Evolutionary conservation across 2,888 invertebrate genomes (phyloP), one percentile per base, ranked within the genome.

Genomic region (Vanessa cardui): DNA sequence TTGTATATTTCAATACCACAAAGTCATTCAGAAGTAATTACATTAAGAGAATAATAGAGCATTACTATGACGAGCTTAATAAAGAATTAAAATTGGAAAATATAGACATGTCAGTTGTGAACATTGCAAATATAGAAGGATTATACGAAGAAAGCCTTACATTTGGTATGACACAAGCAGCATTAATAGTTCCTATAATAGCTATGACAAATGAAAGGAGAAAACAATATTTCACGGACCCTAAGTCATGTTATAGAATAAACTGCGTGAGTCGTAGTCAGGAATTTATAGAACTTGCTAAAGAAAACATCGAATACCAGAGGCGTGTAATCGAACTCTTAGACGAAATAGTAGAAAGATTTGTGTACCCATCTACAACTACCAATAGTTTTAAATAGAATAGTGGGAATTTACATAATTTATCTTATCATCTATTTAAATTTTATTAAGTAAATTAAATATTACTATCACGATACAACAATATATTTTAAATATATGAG

Each of bases 1-100:
- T 94, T 15, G 78, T 95, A 46, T 94, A 93, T 77, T 86, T 95
- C n/a, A 94, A 94, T 75, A 90, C 94, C 1, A 84, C 86, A 1
- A 84, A 83, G 58, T 73, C 81, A 39, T 88, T 93, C 60, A 83
- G 95, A 69, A 78, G 88, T 46, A 69, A 76, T n/a, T 82, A 94
- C 77, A 85, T 93, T 0, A 70, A 78, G 7, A 79, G 86, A 46
- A 82, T 95, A 46, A 75, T 95, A 9, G 80, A 92, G 47, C 81
- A 91, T 64, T 96, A 96, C 80, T 94, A 94, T 78, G 75, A 80
- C 6, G 83, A 83, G 31, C 80, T 95, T 70, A 73, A 76, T 6
- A 77, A 85, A 54, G 90, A 93, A 76, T 79, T 95, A 6, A 76
- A 80, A 44, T 75, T 76, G 6, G 80, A 87, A 26, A 74, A 73